A percentile compares a stretch with the other conserved stretches of the same genome.
phyloP scores from a whole-genome alignment of 2,113 vertebrate genomes.

The Craseonycteris thonglongyai region DNA sequence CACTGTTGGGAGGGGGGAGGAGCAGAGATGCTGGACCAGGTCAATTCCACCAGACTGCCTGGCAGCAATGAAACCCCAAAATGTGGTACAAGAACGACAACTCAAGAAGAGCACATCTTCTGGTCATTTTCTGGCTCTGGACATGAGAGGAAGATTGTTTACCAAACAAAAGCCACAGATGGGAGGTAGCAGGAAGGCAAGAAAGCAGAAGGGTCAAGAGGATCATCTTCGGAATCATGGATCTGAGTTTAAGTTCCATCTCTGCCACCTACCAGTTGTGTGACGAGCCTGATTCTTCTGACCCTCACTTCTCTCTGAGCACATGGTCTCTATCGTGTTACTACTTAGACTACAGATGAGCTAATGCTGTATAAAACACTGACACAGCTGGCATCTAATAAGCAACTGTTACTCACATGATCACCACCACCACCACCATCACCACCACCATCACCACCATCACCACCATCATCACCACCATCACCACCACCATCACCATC shows the following conservation, averaged over 20 bases:
- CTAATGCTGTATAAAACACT: background rate
- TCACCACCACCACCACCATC: background rate
- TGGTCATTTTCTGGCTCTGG: background rate
- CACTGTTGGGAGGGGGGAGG: background rate
- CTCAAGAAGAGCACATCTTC: background rate
- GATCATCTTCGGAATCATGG: background rate
- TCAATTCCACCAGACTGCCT: background rate
- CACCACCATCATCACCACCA: no score
- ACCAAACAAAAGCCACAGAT: background rate
- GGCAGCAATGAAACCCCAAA: background rate
- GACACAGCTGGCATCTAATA: background rate
- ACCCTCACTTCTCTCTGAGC: background rate
- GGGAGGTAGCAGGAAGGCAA: background rate
- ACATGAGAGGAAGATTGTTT: background rate
- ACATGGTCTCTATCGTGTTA: background rate
- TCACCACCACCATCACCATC: no score
- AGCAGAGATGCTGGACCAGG: background rate
- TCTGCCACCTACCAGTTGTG: background rate
- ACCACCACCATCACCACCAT: no score
- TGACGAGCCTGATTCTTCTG: background rate
- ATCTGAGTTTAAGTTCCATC: background rate
- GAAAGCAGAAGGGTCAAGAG: background rate
- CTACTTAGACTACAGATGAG: background rate
- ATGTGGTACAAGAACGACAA: background rate
- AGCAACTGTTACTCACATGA: background rate